Evolutionary conservation across 2,888 invertebrate genomes (phyloP).

Genomic region (Tetanocera ferruginea): DNA sequence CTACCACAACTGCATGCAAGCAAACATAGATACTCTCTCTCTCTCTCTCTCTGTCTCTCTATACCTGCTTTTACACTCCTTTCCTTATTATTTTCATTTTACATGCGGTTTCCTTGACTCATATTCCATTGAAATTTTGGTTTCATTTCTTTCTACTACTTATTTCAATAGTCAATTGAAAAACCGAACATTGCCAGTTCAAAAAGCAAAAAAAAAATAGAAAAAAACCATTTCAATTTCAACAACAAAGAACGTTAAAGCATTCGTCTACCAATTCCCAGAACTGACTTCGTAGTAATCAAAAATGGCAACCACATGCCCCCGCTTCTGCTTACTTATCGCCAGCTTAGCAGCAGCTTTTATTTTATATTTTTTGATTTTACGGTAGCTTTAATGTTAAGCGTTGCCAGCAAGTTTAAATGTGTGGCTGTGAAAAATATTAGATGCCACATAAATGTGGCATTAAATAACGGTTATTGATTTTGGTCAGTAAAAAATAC

Average conservation of each 20-base stretch:
- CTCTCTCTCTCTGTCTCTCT: constrained; percentile 9
- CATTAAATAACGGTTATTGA: no score
- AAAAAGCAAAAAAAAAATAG: background rate
- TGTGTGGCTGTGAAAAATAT: no score
- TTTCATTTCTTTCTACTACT: background rate
- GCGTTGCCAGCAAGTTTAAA: no score
- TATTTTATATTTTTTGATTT: no score
- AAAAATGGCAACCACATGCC: no score
- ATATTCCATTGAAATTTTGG: background rate
- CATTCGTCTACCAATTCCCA: background rate
- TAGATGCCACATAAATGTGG: no score
- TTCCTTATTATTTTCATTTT: background rate
- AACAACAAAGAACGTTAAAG: background rate
- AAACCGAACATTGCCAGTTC: background rate
- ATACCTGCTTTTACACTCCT: background rate
- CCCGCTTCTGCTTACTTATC: no score
- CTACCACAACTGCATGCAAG: no score
- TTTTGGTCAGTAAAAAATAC: no score
- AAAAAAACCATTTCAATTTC: background rate
- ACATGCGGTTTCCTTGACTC: background rate
- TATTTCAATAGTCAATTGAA: background rate
- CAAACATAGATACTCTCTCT: background rate
- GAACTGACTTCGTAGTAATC: no score
- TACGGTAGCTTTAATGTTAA: no score
- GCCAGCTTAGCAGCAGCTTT: no score